A percentile compares a stretch with the other conserved stretches of the same genome.
These are phyloP conservation scores for Plestiodon gilberti DNA, from an alignment of 2,113 vertebrate species.

Conservation along the genomic window DNA sequence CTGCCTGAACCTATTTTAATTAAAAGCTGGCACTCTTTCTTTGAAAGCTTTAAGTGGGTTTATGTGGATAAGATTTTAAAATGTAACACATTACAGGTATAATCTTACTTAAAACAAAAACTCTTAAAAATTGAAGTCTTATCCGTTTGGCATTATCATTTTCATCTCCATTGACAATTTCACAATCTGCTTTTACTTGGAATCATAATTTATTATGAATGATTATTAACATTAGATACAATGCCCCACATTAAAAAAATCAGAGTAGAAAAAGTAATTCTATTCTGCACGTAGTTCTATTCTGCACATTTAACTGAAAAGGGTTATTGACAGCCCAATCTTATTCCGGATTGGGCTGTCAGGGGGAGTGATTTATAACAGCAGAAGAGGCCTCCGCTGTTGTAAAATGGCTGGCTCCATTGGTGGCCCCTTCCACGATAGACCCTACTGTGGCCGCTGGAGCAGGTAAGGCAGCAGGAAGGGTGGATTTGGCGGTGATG, in stretches of 20 bases:
- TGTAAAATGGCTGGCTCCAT: too few species aligned
- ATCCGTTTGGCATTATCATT: slow-evolving; percentile 5
- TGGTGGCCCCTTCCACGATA: too few species aligned
- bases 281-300: neutral
- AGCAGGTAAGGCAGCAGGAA: too few species aligned
- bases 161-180: neutral
- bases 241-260: neutral
- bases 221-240: neutral
- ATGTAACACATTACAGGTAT: neutral
- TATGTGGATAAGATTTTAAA: neutral
- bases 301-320: neutral
- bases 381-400: too few species aligned
- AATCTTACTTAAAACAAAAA: slow-evolving; percentile 22
- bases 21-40: neutral
- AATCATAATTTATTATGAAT: neutral
- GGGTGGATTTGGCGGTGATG: too few species aligned
- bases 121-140: neutral
- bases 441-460: too few species aligned
- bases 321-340: neutral
- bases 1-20: slow-evolving; percentile 33
- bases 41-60: neutral
- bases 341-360: too few species aligned
- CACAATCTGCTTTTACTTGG: neutral
- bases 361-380: too few species aligned
- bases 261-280: neutral